A percentile compares a stretch with the other conserved stretches of the same genome.
phyloP scores from a whole-genome alignment of 2,113 vertebrate genomes.

The Urocynchramus pylzowi region DNA sequence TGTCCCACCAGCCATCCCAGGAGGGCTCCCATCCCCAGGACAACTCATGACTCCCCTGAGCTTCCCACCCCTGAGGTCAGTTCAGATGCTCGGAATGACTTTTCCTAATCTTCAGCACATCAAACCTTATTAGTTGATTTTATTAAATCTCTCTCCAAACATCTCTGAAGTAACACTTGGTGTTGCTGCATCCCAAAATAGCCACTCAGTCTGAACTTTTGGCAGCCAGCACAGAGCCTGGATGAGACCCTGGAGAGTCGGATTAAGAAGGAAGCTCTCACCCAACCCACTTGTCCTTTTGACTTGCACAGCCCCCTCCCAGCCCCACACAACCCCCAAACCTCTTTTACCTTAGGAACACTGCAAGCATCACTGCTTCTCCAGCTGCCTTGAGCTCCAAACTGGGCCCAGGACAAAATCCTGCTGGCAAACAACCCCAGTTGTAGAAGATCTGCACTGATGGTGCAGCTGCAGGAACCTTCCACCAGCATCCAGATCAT shows the following conservation, averaged over 20 bases:
- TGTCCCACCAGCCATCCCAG: not conserved
- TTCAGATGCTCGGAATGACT: not conserved
- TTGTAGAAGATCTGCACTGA: not conserved
- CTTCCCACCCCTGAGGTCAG: not conserved
- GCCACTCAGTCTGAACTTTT: not conserved
- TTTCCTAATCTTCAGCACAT: not conserved
- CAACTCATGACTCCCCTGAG: fast-evolving
- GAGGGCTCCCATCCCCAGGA: not conserved
- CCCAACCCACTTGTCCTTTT: not conserved
- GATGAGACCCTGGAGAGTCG: not conserved
- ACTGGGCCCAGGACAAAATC: not conserved
- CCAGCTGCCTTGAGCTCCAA: not conserved
- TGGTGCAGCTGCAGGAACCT: not conserved
- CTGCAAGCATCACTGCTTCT: not conserved
- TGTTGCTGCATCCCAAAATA: slow-evolving; percentile 28
- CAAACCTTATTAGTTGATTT: slow-evolving; percentile 24
- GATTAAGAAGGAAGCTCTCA: not conserved
- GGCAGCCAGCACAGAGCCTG: slow-evolving; percentile 20
- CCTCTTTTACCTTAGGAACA: not conserved
- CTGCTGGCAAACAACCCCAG: not conserved
- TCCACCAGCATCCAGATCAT: not conserved
- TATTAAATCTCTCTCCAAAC: slow-evolving; percentile 35
- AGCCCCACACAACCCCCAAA: not conserved
- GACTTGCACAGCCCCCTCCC: not conserved
- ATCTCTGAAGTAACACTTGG: not conserved